Evolutionary conservation across 2,888 invertebrate species (phyloP).

Genomic region (Lamproptera curius): DNA sequence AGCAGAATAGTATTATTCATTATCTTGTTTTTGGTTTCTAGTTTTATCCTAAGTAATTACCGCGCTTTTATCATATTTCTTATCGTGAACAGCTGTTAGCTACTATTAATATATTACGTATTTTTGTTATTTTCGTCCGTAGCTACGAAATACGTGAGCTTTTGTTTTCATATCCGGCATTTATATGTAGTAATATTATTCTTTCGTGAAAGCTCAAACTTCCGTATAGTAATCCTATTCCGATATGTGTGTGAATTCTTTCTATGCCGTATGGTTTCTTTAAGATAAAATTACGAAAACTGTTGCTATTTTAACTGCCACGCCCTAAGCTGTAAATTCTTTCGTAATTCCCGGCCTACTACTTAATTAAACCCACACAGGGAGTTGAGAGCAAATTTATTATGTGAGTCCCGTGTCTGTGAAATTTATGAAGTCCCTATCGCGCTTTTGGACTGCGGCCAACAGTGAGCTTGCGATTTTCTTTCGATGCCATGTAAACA

Average conservation of each 20-base stretch:
- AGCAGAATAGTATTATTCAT: too few relatives aligned
- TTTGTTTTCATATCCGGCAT: not conserved
- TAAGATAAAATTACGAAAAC: not conserved
- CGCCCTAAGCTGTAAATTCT: slow-evolving; percentile 42
- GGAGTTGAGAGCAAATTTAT: slow-evolving; percentile 48
- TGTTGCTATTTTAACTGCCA: slow-evolving; percentile 27
- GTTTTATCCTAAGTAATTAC: too few relatives aligned
- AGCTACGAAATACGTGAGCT: too few relatives aligned
- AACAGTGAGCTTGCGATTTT: slow-evolving; percentile 50
- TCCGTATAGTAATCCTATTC: not conserved
- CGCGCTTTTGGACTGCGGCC: slow-evolving; percentile 52
- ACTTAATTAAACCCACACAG: slow-evolving; percentile 51
- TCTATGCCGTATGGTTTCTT: not conserved
- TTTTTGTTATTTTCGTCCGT: too few relatives aligned
- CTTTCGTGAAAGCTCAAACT: not conserved
- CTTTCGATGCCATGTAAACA: slow-evolving; percentile 15
- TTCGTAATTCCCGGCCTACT: slow-evolving; percentile 37
- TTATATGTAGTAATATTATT: not conserved
- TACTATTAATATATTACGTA: too few relatives aligned
- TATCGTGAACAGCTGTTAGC: too few relatives aligned
- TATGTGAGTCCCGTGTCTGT: slow-evolving; percentile 38
- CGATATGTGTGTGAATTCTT: too few relatives aligned
- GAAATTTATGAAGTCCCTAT: slow-evolving; percentile 54
- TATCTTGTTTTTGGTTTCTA: too few relatives aligned
- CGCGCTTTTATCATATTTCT: too few relatives aligned